phyloP scores from a whole-genome alignment of 2,113 vertebrate species.

The Psammodynastes pulverulentus region DNA sequence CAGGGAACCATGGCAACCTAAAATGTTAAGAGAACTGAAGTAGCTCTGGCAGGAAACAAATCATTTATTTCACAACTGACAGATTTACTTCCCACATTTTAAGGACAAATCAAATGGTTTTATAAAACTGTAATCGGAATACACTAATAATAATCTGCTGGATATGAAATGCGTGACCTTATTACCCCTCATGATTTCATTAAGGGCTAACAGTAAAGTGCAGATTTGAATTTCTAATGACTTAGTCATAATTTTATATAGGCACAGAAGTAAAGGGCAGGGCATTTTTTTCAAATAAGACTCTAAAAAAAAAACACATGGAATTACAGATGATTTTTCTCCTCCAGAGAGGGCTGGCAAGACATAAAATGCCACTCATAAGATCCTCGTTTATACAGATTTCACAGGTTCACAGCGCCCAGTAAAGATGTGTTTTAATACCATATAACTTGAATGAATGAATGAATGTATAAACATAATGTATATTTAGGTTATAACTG shows the following conservation, averaged over 20 bases:
- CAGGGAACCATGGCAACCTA: neutral
- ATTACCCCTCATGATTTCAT: slow-evolving; percentile 34
- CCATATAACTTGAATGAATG: neutral
- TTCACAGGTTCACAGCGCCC: slow-evolving; percentile 11
- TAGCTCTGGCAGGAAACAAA: slow-evolving; percentile 2
- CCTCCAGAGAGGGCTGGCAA: slow-evolving; percentile 27
- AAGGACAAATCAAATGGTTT: slow-evolving; percentile 23
- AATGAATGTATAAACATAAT: neutral
- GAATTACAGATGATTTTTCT: slow-evolving; percentile 15
- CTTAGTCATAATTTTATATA: slow-evolving; percentile 32
- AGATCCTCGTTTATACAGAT: slow-evolving; percentile 2
- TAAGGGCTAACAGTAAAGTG: slow-evolving; percentile 9
- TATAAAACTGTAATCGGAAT: slow-evolving; percentile 32
- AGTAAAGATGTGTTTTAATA: slow-evolving; percentile 18
- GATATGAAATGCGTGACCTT: slow-evolving; percentile 27
- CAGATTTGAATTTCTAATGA: slow-evolving; percentile 33
- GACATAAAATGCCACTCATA: slow-evolving; percentile 20
- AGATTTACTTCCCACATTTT: slow-evolving; percentile 24
- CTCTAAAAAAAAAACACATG: slow-evolving; percentile 16
- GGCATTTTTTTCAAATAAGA: slow-evolving; percentile 38
- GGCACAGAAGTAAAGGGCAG: slow-evolving; percentile 31
- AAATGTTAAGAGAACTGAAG: neutral
- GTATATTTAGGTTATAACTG: neutral
- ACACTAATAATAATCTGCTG: slow-evolving; percentile 17
- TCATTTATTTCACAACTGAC: slow-evolving; percentile 24